Evolutionary conservation across 1,140 invertebrate species (phyloP).

Genomic region (Chlorops oryzae): DNA sequence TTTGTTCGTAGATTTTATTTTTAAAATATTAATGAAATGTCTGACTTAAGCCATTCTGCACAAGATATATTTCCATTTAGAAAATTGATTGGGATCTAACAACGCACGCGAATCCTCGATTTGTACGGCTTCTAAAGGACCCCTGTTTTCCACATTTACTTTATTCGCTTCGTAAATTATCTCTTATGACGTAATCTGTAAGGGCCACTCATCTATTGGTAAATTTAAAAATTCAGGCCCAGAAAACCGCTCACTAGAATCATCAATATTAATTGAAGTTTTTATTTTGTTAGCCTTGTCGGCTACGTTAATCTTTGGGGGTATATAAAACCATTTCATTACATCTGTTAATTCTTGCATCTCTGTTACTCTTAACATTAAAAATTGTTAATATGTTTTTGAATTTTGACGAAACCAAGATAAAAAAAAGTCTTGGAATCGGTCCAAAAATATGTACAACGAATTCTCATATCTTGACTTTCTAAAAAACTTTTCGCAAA

Average conservation of each 20-base stretch:
- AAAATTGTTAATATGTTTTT: conserved; percentile 35
- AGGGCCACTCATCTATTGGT: neutral
- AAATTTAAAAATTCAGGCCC: conserved; percentile 2
- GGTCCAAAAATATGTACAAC: too few relatives aligned
- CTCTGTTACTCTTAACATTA: conserved; percentile 38
- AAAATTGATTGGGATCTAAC: neutral
- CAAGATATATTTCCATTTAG: neutral
- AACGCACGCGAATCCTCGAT: neutral
- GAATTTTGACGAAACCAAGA: conserved; percentile 36
- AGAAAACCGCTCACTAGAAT: neutral
- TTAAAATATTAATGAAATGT: neutral
- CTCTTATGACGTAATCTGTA: neutral
- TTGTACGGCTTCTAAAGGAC: neutral
- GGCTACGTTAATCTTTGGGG: conserved; percentile 20
- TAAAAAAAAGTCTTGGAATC: too few relatives aligned
- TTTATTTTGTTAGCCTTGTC: conserved; percentile 24
- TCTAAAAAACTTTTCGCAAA: too few relatives aligned
- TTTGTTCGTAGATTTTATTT: neutral
- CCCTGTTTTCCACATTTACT: too few relatives aligned
- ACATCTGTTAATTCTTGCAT: conserved; percentile 34
- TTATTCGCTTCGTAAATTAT: neutral
- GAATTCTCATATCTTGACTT: too few relatives aligned
- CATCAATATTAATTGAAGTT: neutral
- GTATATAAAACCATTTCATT: conserved; percentile 26
- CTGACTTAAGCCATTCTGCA: neutral